A percentile compares a stretch with the other conserved stretches of the same genome.
phyloP scores from a whole-genome alignment of 2,113 vertebrate genomes.

The Heptranchias perlo region DNA sequence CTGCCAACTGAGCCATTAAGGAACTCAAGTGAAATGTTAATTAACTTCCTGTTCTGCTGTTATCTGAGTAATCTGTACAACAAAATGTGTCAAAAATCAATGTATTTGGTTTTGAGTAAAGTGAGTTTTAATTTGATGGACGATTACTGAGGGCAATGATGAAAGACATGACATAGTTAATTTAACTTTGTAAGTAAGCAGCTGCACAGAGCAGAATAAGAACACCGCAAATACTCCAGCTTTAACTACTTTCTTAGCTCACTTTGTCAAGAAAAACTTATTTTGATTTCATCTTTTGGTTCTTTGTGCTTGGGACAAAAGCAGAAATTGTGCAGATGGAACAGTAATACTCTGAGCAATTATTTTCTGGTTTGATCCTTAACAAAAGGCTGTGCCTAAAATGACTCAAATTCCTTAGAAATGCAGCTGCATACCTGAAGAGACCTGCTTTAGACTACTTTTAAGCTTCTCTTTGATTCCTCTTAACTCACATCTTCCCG shows the following conservation, averaged over 20 bases:
- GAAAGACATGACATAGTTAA: constrained; percentile 53
- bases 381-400: neutral
- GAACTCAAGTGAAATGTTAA: neutral
- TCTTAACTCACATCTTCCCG: constrained; percentile 85
- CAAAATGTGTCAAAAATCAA: too few species aligned
- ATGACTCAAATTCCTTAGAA: neutral
- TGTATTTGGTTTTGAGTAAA: constrained; percentile 25
- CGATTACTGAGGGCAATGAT: constrained; percentile 48
- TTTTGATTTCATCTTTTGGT: constrained; percentile 44
- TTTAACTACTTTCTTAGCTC: constrained; percentile 39
- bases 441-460: constrained; percentile 64
- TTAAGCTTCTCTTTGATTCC: constrained; percentile 74
- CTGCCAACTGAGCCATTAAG: neutral
- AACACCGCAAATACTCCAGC: constrained; percentile 51
- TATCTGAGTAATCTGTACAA: neutral
- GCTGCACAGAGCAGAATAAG: constrained; percentile 53
- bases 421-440: constrained; percentile 69
- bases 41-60: neutral
- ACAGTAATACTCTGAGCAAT: neutral
- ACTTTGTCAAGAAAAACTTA: constrained; percentile 52
- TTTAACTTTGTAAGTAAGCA: constrained; percentile 54
- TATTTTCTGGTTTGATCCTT: neutral
- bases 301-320: neutral
- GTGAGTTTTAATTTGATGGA: constrained; percentile 52
- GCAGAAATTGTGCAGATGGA: neutral